phyloP scores from a whole-genome alignment of 2,888 invertebrate species.

The Thera obeliscata region DNA sequence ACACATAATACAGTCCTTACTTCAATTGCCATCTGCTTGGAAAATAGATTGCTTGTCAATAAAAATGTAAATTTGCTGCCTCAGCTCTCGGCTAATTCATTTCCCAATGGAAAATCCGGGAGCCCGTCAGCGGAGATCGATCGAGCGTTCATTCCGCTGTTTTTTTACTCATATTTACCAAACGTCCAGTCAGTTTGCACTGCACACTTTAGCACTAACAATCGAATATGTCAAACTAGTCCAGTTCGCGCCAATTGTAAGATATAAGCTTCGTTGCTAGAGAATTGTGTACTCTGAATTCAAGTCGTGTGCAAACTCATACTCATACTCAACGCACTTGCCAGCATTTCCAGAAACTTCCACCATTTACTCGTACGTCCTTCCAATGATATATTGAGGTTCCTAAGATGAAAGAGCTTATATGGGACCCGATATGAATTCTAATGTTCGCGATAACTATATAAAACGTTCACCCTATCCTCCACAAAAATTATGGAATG shows the following conservation, averaged over 20 bases:
- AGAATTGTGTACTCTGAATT: not conserved
- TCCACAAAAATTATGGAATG: slow-evolving; percentile 24
- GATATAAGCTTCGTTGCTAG: not conserved
- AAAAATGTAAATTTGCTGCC: slow-evolving; percentile 83
- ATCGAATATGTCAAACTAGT: slow-evolving; percentile 44
- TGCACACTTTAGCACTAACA: slow-evolving; percentile 56
- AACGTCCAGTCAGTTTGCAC: slow-evolving; percentile 68
- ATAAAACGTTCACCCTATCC: slow-evolving; percentile 23
- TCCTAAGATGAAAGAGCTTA: slow-evolving; percentile 70
- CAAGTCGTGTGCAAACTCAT: not conserved
- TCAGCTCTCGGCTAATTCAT: slow-evolving; percentile 82
- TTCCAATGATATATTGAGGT: slow-evolving; percentile 74
- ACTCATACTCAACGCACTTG: slow-evolving; percentile 3
- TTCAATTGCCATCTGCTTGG: slow-evolving; percentile 74
- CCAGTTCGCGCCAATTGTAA: not conserved
- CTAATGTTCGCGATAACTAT: slow-evolving; percentile 55
- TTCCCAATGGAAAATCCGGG: slow-evolving; percentile 82
- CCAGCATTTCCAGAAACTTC: slow-evolving; percentile 1
- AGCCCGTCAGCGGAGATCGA: slow-evolving; percentile 82
- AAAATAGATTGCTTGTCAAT: slow-evolving; percentile 83
- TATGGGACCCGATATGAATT: slow-evolving; percentile 72
- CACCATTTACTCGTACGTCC: slow-evolving; percentile 31
- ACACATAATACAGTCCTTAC: slow-evolving; percentile 63
- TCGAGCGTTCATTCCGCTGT: slow-evolving; percentile 76
- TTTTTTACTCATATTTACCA: slow-evolving; percentile 75